Base-by-base conservation (phyloP, 2,113 vertebrate species). In the Leucopsar rothschildi region DNA sequence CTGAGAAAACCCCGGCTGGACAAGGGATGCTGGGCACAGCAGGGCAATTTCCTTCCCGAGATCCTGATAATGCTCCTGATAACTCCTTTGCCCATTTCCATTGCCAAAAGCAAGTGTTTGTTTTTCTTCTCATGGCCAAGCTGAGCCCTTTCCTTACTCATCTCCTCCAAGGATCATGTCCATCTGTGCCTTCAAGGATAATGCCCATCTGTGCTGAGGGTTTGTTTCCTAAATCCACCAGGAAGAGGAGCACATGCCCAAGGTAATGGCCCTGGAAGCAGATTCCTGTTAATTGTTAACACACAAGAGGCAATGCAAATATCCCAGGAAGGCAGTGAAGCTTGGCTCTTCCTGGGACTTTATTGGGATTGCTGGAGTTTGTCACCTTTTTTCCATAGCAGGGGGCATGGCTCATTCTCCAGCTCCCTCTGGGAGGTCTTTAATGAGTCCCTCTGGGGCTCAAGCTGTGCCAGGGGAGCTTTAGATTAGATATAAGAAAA, bases 221-320 rank as follows among this genome's bases (percentile, higher is more conserved):
- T 17, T 93, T 35, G 14, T 68, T 86, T 88, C 50, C 68, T 71
- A 86, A 78, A 66, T 23, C 50, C 40, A 37, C 45, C 56, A 45
- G 56, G 60, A 77, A 50, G 68, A 70, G 24, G 40, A 49, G 35
- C 64, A 61, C 0, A 0, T 24, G 73, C 45, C 55, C 45, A 37
- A 70, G 18, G 18, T 22, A 83, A 50, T 56, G 78, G 25, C 40
- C 63, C 24, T 83, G 79, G 69, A 49, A 90, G 33, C 20, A 75
- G 40, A 78, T 68, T 93, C 33, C 47, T 61, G 53, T 86, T 88
- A 86, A 88, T 86, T 52, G 88, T 86, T 92, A 90, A 93, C 56
- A 10, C 17, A 17, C 18, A 56, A 75, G 50, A 90, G n/a, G 65
- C 60, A 86, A n/a, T 37, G n/a, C 23, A 86, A 88, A 71, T 44